phyloP scores from a whole-genome alignment of 2,113 vertebrate genomes.

The Calcarius ornatus region DNA sequence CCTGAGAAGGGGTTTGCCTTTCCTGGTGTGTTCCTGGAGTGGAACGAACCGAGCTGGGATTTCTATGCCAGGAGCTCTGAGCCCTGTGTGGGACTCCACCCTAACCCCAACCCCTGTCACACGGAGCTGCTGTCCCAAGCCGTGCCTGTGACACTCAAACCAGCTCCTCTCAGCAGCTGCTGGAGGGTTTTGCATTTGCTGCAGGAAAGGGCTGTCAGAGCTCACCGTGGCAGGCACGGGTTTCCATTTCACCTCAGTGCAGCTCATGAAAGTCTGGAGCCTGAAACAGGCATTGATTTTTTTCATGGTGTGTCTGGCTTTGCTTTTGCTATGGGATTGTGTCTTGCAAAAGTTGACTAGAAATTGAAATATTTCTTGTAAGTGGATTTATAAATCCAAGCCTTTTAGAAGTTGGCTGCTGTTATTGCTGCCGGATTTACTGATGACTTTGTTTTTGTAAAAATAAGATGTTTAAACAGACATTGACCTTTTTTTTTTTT shows the following conservation, averaged over 20 bases:
- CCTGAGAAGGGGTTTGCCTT: neutral
- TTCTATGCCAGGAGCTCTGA: neutral
- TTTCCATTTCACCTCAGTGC: neutral
- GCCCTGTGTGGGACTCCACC: neutral
- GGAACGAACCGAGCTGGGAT: rapidly evolving
- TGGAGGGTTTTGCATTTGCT: neutral
- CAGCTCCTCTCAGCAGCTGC: neutral
- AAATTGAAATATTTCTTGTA: neutral
- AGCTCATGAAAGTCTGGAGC: neutral
- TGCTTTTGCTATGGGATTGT: neutral
- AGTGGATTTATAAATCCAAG: neutral
- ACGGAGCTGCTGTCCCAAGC: neutral
- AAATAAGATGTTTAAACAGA: neutral
- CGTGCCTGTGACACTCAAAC: neutral
- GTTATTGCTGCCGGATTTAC: neutral
- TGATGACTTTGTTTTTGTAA: neutral
- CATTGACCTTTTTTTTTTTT: neutral
- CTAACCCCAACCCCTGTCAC: neutral
- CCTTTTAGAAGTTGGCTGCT: neutral
- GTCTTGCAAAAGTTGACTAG: neutral
- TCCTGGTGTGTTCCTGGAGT: neutral
- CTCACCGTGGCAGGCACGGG: neutral
- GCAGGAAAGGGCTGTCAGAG: neutral
- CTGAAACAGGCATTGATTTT: neutral
- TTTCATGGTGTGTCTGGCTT: neutral